Base-by-base conservation (phyloP, 2,797 vertebrate species). In the Alcedo quadribrachys region DNA sequence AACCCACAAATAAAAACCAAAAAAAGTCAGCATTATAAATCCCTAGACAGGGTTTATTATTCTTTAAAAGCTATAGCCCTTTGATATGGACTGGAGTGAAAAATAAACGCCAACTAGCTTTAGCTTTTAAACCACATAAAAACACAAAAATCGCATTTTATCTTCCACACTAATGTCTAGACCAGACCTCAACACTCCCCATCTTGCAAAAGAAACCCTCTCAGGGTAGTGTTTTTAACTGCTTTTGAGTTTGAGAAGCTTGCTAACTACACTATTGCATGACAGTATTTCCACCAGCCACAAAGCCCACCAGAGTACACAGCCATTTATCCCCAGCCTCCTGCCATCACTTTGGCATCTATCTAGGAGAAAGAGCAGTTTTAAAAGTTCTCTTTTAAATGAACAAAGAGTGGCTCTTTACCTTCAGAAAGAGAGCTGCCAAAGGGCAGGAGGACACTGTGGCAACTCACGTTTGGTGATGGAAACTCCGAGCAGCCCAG, bases 91-190 rank as follows among this genome's bases (percentile, higher is more conserved):
- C 55, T 3, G 3, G 21, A 61, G 12, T 60, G 65, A 83, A 89
- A 86, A 90, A 37, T 25, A 50, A 80, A 66, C 12, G 14, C 27
- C 69, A 53, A 35, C 32, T 68, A 83, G 66, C 51, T 87, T 95
- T 87, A 83, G 74, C 66, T 81, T 67, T 28, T 21, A 71, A 62
- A 94, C 63, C 75, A 86, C 79, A 71, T 81, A 32, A 76, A 78
- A 86, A 82, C 73, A 77, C 66, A 89, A 84, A 87, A 74, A 5
- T 37, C 55, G 68, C 76, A 74, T 83, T 94, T 92, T 84, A 80
- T 86, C 83, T 90, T 90, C 19, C 54, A 88, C 50, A 60, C 17
- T n/a, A 66, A 32, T 78, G 37, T 35, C 68, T 58, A 57, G 82
- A 57, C 20, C 28, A 73, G 75, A 54, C 14, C 71, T 75, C 54